Evolutionary conservation across 2,797 vertebrate species (phyloP), one percentile per base, ranked within the genome.

Genomic region (Cottoperca gobio): DNA sequence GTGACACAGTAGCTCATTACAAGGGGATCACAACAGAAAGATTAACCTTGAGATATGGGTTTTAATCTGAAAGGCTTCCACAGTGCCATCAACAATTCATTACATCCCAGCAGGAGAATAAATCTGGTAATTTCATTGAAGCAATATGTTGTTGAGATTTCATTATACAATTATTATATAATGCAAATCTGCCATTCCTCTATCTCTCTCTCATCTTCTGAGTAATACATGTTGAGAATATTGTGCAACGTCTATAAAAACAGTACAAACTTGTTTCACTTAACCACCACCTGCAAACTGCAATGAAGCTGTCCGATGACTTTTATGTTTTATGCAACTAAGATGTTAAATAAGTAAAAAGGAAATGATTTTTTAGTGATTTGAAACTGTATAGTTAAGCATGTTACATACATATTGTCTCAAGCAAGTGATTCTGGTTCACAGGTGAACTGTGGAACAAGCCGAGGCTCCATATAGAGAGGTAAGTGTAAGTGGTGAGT

Each of bases 51-150:
- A 58, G 63, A 57, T 73, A 66, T 65, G 26, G 21, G 12, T 26
- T 68, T 75, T 57, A 52, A 76, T 21, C 26, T 66, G 78, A 81
- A 35, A 49, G 45, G 11, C 48, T 43, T 68, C 31, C 40, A 78
- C 70, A 86, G 77, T 57, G 62, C 19, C 50, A 84, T 83, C 54
- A 82, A 84, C 83, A 77, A 73, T 72, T 82, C 21, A 87, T 59
- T 37, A 55, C 35, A 58, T 60, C 31, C 50, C 73, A 48, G 55
- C 26, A 28, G 50, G 59, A 43, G 33, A 54, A 69, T 72, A 53
- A 14, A 77, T 65, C 19, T 68, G 40, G 53, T 74, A 70, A 85
- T 79, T 82, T 49, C 13, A 76, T 48, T 82, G 61, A 76, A 77
- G 77, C 68, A 87, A 88, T 70, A 81, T 78, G 35, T 77, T 72